A percentile compares a stretch with the other conserved stretches of the same genome.
These are phyloP conservation scores for Ectemnius lituratus DNA, from an alignment of 2,888 invertebrate genomes.

Conservation along the genomic window DNA sequence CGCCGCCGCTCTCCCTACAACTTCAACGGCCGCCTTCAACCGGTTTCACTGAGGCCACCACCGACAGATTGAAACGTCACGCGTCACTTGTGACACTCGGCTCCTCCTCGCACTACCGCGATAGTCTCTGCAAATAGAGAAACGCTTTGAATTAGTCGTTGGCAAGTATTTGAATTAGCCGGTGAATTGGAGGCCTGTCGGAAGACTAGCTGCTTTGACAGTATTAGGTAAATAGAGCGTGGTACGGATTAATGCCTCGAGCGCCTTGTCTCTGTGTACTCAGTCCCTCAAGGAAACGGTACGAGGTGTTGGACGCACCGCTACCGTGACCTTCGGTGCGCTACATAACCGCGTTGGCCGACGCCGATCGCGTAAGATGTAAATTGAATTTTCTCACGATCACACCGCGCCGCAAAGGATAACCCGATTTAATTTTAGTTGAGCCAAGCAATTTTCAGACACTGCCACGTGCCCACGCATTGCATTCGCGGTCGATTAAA, in stretches of 20 bases:
- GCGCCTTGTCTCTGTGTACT: conserved; percentile 8
- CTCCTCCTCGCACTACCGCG: too few species aligned
- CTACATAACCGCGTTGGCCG: conserved; percentile 36
- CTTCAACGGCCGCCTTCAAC: not conserved
- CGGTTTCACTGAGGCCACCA: too few species aligned
- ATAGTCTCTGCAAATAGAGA: too few species aligned
- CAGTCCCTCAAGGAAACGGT: not conserved
- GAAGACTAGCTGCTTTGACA: too few species aligned
- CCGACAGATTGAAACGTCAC: too few species aligned
- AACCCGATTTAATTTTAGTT: conserved; percentile 62
- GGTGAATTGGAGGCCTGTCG: too few species aligned
- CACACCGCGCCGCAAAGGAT: conserved; percentile 38
- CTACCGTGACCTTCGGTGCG: conserved; percentile 19
- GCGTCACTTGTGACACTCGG: too few species aligned
- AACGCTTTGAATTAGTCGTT: too few species aligned
- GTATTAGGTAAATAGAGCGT: conserved; percentile 3
- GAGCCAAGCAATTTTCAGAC: conserved; percentile 58
- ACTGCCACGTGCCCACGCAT: conserved; percentile 45
- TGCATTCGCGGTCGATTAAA: conserved; percentile 21
- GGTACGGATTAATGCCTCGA: conserved; percentile 6
- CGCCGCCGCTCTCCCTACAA: conserved; percentile 18
- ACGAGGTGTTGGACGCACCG: conserved; percentile 7
- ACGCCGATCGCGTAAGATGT: conserved; percentile 46
- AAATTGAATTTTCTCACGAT: conserved; percentile 61
- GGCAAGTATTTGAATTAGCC: too few species aligned